Percentiles rank a stretch among this genome's conserved stretches.
These are phyloP conservation scores for Scleropages formosus DNA, from an alignment of 2,797 vertebrate species.

Conservation along the genomic window DNA sequence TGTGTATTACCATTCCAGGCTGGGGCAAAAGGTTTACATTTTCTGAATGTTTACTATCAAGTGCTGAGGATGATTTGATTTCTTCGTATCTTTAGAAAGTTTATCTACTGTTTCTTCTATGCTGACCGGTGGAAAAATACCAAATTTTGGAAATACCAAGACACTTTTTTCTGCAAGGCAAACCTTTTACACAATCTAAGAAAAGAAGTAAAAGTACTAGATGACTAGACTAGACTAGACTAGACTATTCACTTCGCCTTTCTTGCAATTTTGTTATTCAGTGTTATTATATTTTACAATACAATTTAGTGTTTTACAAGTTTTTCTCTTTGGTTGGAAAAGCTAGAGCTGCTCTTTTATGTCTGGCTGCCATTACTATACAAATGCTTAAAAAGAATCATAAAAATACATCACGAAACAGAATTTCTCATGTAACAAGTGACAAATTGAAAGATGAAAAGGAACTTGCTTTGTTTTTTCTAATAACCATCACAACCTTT, in stretches of 20 bases:
- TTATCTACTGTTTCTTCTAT: background rate
- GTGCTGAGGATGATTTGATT: slow-evolving; percentile 58
- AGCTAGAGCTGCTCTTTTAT: too few species aligned
- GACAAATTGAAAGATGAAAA: background rate
- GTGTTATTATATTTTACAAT: too few species aligned
- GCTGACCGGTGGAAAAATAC: too few species aligned
- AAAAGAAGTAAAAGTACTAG: background rate
- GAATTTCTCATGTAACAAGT: background rate
- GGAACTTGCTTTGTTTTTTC: background rate
- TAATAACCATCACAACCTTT: background rate
- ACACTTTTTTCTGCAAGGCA: background rate
- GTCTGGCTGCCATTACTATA: too few species aligned
- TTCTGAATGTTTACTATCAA: slow-evolving; percentile 61
- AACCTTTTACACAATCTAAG: background rate
- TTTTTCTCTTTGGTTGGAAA: too few species aligned
- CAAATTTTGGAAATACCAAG: background rate
- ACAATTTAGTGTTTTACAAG: too few species aligned
- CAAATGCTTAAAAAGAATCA: background rate
- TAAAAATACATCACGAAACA: background rate
- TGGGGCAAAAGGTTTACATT: slow-evolving; percentile 61
- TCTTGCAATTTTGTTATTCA: too few species aligned
- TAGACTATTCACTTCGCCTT: too few species aligned
- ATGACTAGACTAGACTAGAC: too few species aligned
- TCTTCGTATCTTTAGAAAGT: slow-evolving; percentile 12
- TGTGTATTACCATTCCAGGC: slow-evolving; percentile 74